phyloP scores from a whole-genome alignment of 2,797 vertebrate species.

The Characodon lateralis region DNA sequence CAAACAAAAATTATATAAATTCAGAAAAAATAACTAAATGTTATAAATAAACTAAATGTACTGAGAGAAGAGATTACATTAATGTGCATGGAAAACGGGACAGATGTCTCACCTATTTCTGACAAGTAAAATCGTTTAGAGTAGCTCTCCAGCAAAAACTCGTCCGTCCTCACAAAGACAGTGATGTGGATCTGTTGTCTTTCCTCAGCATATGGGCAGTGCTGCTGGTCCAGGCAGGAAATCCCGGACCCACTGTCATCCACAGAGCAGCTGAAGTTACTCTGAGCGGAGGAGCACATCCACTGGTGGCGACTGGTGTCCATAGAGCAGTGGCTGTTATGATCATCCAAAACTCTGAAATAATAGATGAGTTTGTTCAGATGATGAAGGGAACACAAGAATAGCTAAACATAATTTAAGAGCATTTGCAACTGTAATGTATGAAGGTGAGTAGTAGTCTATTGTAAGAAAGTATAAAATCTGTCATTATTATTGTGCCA shows the following conservation, averaged over 20 bases:
- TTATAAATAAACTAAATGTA: neutral
- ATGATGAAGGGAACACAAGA: no score
- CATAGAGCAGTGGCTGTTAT: constrained; percentile 26
- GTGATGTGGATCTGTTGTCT: constrained; percentile 54
- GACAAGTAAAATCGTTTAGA: constrained; percentile 66
- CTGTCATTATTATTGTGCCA: neutral
- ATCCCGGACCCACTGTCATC: constrained; percentile 43
- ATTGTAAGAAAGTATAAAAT: neutral
- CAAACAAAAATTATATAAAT: neutral
- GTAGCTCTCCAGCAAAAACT: constrained; percentile 74
- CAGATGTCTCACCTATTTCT: constrained; percentile 72
- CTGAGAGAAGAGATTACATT: neutral
- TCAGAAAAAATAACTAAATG: neutral
- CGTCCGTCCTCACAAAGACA: constrained; percentile 56
- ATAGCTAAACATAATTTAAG: neutral
- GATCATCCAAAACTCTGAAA: constrained; percentile 20
- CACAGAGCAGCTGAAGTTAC: constrained; percentile 70
- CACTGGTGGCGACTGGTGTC: constrained; percentile 37
- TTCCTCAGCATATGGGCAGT: constrained; percentile 78
- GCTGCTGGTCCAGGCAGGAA: constrained; percentile 64
- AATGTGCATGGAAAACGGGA: no score
- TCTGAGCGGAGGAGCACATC: constrained; percentile 55
- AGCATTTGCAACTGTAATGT: neutral
- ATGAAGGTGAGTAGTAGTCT: neutral
- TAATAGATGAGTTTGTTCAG: neutral